Percentiles rank a stretch among this genome's conserved stretches.
These are phyloP conservation scores for Sceloporus undulatus DNA, from an alignment of 2,113 vertebrate species.

Conservation along the genomic window DNA sequence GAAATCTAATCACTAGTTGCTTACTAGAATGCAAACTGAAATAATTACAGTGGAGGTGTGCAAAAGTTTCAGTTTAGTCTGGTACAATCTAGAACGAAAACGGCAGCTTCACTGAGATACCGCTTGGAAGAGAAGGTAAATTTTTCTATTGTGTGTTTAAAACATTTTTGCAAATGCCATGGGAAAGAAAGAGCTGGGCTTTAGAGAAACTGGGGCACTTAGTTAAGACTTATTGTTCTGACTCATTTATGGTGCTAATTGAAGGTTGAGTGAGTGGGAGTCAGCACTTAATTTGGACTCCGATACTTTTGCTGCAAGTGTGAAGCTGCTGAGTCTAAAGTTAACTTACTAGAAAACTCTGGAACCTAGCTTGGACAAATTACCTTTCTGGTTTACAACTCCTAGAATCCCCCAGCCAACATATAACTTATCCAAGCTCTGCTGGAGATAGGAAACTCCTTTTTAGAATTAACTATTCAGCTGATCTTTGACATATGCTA, in stretches of 20 bases:
- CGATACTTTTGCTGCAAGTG: not conserved
- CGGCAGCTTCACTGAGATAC: not conserved
- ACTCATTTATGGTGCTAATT: not conserved
- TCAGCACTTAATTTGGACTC: not conserved
- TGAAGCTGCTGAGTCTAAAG: not conserved
- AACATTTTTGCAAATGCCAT: not conserved
- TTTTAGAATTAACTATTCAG: not conserved
- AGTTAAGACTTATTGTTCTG: not conserved
- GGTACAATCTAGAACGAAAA: not conserved
- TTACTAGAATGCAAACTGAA: not conserved
- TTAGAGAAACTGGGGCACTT: not conserved
- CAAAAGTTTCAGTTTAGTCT: constrained; percentile 10
- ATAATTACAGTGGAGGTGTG: not conserved
- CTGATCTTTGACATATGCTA: not conserved
- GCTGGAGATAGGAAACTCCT: not conserved
- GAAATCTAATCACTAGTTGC: not conserved
- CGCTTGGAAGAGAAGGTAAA: constrained; percentile 18
- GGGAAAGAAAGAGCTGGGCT: not conserved
- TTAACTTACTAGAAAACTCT: not conserved
- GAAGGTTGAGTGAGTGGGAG: not conserved
- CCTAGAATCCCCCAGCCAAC: not conserved
- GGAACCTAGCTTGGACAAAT: too few relatives aligned
- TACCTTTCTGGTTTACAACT: not conserved
- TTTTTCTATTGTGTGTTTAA: not conserved
- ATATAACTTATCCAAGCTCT: not conserved